Evolutionary conservation across 2,113 vertebrate genomes (phyloP), one percentile per base, ranked within the genome.

Genomic region (Cryptomyrus ogoouensis): DNA sequence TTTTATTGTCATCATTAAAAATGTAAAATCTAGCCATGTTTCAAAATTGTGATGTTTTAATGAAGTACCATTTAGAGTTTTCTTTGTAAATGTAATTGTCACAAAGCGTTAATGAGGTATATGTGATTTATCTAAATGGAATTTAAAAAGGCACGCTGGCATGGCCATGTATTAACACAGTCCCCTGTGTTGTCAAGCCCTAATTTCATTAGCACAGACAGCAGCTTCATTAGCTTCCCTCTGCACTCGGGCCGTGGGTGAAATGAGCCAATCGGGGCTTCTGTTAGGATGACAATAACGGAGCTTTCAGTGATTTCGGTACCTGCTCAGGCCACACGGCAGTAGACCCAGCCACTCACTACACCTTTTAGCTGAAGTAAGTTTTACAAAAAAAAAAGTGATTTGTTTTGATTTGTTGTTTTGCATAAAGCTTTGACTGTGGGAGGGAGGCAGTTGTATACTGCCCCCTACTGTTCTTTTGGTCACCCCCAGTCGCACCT

Each of bases 401-500:
- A 77, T 52, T 27, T 89, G 66, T 77, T n/a, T 77, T 50, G 74
- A 80, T 89, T 47, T 74, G 39, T 50, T 80, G 19, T 83, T 83
- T 44, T 56, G 53, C 19, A 24, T 62, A 44, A 44, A 35, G n/a
- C 31, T 56, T 19, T 87, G 50, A n/a, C 27, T 35, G 62, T 66
- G 62, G 5, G 47, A 21, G n/a, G 50, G 6, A 80, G 66, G 47
- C 62, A 70, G 49, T n/a, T 80, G 50, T 52, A 70, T 50, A 56
- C 39, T 31, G 31, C 52, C 77, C 88, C 24, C 77, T 56, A 49
- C 46, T 80, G 13, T 42, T 84, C 35, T 42, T 70, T 50, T 47
- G 53, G 13, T 53, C 49, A 24, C 44, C 84, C 13, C 83, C 89
- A 56, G 58, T 39, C 52, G 85, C 90, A 92, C 91, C 91, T 92